Base-by-base conservation (phyloP, 2,113 vertebrate genomes). In the Chloropsis hardwickii region DNA sequence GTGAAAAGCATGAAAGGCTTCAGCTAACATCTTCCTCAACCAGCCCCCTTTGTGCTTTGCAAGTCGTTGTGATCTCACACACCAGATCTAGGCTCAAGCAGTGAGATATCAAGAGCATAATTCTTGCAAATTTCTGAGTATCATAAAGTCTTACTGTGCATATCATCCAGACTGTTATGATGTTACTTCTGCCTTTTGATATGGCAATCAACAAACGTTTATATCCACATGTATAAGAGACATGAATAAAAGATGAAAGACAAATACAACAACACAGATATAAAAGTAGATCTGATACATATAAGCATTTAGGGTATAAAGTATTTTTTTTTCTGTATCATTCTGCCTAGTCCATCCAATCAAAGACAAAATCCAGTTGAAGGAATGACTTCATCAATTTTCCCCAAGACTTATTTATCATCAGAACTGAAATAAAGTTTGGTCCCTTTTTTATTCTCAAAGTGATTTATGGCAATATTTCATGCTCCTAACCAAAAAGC, bases 181-280 rank as follows among this genome's bases (percentile, higher is more conserved):
- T 87, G 85, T 93, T 81, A 74, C 89, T 96, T 87, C 81, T 90
- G 71, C 93, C 90, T 95, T 96, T 95, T 90, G 94, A 94, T 94
- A 92, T 81, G 90, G 95, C 95, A 96, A 94, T 94, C 95, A 95
- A 92, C 83, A 95, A 96, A 94, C 82, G 0, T 94, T 92, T 94
- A 86, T 77, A 90, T 70, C 82, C 92, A 89, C 62, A 50, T 80
- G 81, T 79, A 82, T 82, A 94, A 94, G 50, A 88, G 40, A 88
- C 66, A 92, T 91, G 82, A 95, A 96, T 94, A 94, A 94, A 97
- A 97, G 91, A 96, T 95, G 73, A 97, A 96, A 97, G 88, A 78
- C 83, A 94, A 97, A 95, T 58, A 93, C 93, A 93, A 57, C 77
- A 45, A 57, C 61, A 64, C 20, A 71, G 81, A 93, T 78, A 81